Base-by-base conservation (phyloP, 2,888 invertebrate genomes). In the Scaptomyza flava region DNA sequence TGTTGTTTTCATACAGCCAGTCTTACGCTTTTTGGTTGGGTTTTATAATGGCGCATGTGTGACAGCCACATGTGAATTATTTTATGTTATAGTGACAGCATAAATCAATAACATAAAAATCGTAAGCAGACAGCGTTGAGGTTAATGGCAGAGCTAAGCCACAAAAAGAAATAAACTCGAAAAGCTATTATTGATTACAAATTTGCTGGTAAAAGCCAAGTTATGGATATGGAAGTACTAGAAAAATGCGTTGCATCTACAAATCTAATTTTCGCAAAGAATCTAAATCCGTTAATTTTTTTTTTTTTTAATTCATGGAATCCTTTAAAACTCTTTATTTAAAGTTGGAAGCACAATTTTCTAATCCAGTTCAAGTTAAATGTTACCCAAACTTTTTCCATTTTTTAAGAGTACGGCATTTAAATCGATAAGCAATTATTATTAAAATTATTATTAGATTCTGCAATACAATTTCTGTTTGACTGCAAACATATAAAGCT, bases 41-140 rank as follows among this genome's bases (percentile, higher is more conserved):
- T 76, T 79, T 68, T 73, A 79, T 82, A 86, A 86, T 82, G 86
- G 83, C 75, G 68, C 81, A 84, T 88, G 70, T 82, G 83, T 73
- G 86, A 65, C 77, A 73, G 51, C 73, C 88, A 69, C 87, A 82
- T 69, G 81, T 73, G 80, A 73, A 62, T 85, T 77, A 80, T 66
- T 87, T 71, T 54, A 67, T 69, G 66, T 70, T 60, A 68, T 64
- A 68, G 46, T 34, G 54, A 57, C 63, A 70, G 66, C 81, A 86
- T 83, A 88, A 82, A 87, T 82, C 87, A 88, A 82, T 82, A 82
- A 83, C 46, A 70, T 63, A 42, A 60, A 70, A 46, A 30, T 51
- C 48, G 46, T 48, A 31, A 63, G 30, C 53, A 36, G 34, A 20
- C 45, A 14, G 47, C 33, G 31, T 17, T 45, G 5, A 9, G 45